Evolutionary conservation across 2,888 invertebrate genomes (phyloP), one percentile per base, ranked within the genome.

Genomic region (Hyposoter didymator): DNA sequence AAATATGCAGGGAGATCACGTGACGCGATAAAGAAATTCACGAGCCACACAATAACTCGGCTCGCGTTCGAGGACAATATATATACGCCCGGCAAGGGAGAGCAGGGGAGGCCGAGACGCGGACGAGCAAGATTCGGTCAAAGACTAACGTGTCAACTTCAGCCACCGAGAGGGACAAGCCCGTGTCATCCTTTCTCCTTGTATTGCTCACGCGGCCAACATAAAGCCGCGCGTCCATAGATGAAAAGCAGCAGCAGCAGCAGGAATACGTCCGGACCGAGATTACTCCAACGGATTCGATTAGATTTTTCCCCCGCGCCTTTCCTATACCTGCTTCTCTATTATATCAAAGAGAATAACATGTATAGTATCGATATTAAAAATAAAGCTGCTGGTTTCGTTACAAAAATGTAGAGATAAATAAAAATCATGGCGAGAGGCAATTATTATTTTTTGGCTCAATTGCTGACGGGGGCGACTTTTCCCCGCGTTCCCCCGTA

Each of bases 121-220:
- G 78, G 78, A 80, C 76, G 84, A 84, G 84, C 75, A 52, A 69
- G 70, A 73, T 47, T 45, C 86, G 88, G 78, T 87, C 85, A 87
- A 88, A 89, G 87, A 88, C 83, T 86, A 89, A 88, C 89, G 86
- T 88, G 89, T 88, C 89, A 89, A 88, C 87, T 84, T 55, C 90
- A 89, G 87, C 75, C 72, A 14, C 49, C 75, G 64, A 52, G 19
- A 70, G 75, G 75, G 87, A 78, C 84, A 81, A 78, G 70, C 80
- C 80, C 84, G 82, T 87, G 85, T 87, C 88, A 87, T 86, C 85
- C 73, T 78, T 84, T 75, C 84, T 75, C 83, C 78, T 80, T 84
- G 66, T 84, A 84, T 87, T 55, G n/a, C 49, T 87, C 84, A 72
- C 87, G 73, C 59, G 55, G 67, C 0, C 59, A 43, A 75, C 81